Percentiles rank a stretch among this genome's conserved stretches.
Conservation (phyloP, 1,140 invertebrate species). For the Andricus grossulariae region DNA sequence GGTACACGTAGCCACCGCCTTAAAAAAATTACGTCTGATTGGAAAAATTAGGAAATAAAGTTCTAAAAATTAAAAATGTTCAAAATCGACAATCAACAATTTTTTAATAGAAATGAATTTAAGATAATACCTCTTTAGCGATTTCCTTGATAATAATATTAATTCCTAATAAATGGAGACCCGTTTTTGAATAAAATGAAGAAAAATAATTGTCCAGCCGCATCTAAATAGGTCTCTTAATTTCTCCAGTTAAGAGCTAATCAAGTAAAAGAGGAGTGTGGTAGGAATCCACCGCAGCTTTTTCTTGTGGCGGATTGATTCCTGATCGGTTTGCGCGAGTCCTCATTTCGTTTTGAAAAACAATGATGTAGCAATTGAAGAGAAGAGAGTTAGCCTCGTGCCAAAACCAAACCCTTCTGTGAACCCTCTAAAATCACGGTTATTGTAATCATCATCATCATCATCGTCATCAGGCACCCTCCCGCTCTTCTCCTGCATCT, state of each 20-base stretch:
- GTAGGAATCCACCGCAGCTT: not conserved
- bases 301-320: not conserved
- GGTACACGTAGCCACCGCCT: too few relatives aligned
- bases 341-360: constrained; percentile 2
- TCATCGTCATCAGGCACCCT: constrained; percentile 44
- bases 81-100: too few relatives aligned
- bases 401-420: constrained; percentile 7
- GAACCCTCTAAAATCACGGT: constrained; percentile 66
- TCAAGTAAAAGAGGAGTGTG: not conserved
- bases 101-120: too few relatives aligned
- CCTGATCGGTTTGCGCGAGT: not conserved
- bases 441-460: constrained; percentile 65
- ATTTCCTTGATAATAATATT: not conserved
- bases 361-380: not conserved
- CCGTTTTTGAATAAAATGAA: not conserved
- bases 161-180: not conserved
- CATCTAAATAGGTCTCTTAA: constrained; percentile 9
- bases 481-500: constrained; percentile 44
- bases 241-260: not conserved
- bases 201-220: not conserved
- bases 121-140: too few relatives aligned
- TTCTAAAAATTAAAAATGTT: too few relatives aligned
- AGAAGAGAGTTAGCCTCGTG: constrained; percentile 17
- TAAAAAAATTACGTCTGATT: too few relatives aligned
- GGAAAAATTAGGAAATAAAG: too few relatives aligned